A percentile compares a stretch with the other conserved stretches of the same genome.
phyloP scores from a whole-genome alignment of 2,888 invertebrate genomes.

The Limnephilus rhombicus region DNA sequence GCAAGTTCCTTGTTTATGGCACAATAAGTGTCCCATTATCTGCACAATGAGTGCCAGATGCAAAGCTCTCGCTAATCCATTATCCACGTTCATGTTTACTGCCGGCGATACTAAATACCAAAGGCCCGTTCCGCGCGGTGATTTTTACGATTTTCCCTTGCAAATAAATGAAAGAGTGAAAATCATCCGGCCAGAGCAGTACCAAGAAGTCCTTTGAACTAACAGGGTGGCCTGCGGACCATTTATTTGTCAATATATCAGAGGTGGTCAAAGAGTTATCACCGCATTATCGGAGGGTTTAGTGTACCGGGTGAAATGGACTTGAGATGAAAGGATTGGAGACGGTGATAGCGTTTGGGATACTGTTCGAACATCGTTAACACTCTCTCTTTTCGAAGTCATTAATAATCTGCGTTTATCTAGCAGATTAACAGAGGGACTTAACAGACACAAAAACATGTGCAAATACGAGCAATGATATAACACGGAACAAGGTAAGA shows the following conservation, averaged over 20 bases:
- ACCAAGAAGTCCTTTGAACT: constrained; percentile 39
- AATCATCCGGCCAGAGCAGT: constrained; percentile 7
- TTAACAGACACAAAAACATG: not conserved
- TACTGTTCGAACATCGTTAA: not conserved
- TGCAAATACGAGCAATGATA: not conserved
- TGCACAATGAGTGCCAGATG: not conserved
- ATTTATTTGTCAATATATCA: not conserved
- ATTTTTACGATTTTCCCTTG: constrained; percentile 40
- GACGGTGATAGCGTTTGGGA: not conserved
- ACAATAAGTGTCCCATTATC: constrained; percentile 19
- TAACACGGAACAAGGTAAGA: not conserved
- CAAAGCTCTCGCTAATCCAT: not conserved
- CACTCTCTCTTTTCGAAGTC: constrained; percentile 5
- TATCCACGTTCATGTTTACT: constrained; percentile 6
- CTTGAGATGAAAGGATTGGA: constrained; percentile 28
- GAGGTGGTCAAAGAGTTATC: constrained; percentile 19
- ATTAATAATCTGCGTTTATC: not conserved
- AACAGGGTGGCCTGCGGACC: constrained; percentile 28
- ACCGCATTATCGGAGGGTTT: not conserved
- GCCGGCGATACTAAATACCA: constrained; percentile 1
- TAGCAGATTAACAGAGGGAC: not conserved
- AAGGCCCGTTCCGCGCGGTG: constrained; percentile 2
- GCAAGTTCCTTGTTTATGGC: not conserved
- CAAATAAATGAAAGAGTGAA: constrained; percentile 16
- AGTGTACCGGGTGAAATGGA: not conserved